Conservation (phyloP, 2,888 invertebrate species). For the Sinelater perroti region DNA sequence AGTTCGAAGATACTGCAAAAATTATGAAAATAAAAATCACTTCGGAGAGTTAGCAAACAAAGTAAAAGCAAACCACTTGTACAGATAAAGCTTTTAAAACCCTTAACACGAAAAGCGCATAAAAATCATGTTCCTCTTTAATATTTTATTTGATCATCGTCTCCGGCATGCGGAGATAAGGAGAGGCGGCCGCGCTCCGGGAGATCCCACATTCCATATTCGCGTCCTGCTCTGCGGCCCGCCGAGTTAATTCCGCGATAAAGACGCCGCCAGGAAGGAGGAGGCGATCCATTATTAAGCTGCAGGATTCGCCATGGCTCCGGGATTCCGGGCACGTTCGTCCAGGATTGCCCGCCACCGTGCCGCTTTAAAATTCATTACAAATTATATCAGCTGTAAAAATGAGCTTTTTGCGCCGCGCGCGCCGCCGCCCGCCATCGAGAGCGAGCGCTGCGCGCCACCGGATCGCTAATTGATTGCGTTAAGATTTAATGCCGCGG, state of each 20-base stretch:
- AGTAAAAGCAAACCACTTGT: constrained; percentile 44
- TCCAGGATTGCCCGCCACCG: constrained; percentile 59
- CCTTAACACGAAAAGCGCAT: constrained; percentile 59
- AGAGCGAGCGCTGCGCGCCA: constrained; percentile 8
- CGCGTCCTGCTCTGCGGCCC: constrained; percentile 37
- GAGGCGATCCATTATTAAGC: constrained; percentile 33
- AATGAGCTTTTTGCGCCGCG: constrained; percentile 53
- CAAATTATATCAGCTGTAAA: constrained; percentile 61
- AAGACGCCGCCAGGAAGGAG: constrained; percentile 30
- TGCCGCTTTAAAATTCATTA: constrained; percentile 61
- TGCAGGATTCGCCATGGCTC: constrained; percentile 43
- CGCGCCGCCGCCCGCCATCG: constrained; percentile 27
- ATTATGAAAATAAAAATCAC: constrained; percentile 38
- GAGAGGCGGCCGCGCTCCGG: constrained; percentile 52
- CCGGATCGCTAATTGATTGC: constrained; percentile 12
- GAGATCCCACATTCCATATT: constrained; percentile 40
- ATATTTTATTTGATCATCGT: constrained; percentile 61
- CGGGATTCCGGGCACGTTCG: constrained; percentile 59
- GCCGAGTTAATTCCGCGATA: constrained; percentile 30
- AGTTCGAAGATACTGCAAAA: constrained; percentile 32
- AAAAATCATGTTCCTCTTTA: constrained; percentile 61
- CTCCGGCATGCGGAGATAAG: constrained; percentile 56
- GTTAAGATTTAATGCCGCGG: neutral
- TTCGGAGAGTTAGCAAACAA: constrained; percentile 41
- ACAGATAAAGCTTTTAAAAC: constrained; percentile 56